Evolutionary conservation across 2,888 invertebrate genomes (phyloP).

Genomic region (Lasioglossum calceatum): DNA sequence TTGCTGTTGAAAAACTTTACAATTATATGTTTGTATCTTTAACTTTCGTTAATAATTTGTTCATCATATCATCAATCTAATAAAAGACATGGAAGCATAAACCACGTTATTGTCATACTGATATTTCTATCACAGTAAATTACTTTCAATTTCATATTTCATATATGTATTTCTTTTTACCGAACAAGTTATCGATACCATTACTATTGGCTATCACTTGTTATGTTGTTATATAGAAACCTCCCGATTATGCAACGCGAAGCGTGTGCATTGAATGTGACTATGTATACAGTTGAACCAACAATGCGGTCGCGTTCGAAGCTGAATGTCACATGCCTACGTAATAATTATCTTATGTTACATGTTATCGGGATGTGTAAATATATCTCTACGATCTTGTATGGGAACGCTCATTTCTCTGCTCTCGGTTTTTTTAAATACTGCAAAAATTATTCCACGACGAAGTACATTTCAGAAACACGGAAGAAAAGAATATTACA

Average conservation of each 20-base stretch:
- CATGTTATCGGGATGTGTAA: constrained; percentile 48
- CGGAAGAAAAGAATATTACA: not conserved
- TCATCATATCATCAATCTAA: not conserved
- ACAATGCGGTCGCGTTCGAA: constrained; percentile 63
- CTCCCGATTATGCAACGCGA: constrained; percentile 55
- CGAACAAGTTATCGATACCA: constrained; percentile 13
- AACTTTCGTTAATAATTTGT: not conserved
- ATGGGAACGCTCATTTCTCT: constrained; percentile 18
- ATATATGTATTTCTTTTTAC: not conserved
- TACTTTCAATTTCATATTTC: not conserved
- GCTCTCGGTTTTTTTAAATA: not conserved
- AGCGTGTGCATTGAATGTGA: constrained; percentile 57
- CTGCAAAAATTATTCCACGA: not conserved
- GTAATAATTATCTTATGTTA: constrained; percentile 64
- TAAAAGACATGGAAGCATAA: not conserved
- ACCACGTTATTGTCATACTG: not conserved
- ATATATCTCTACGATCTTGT: constrained; percentile 13
- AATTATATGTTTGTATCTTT: not conserved
- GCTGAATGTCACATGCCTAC: constrained; percentile 68
- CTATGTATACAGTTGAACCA: constrained; percentile 42
- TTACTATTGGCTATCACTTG: constrained; percentile 30
- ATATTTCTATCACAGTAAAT: not conserved
- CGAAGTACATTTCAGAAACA: not conserved
- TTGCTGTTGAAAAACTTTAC: constrained; percentile 86
- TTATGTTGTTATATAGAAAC: constrained; percentile 11